Evolutionary conservation across 1,140 invertebrate species (phyloP).

Genomic region (Akabosia matsudoensis): DNA sequence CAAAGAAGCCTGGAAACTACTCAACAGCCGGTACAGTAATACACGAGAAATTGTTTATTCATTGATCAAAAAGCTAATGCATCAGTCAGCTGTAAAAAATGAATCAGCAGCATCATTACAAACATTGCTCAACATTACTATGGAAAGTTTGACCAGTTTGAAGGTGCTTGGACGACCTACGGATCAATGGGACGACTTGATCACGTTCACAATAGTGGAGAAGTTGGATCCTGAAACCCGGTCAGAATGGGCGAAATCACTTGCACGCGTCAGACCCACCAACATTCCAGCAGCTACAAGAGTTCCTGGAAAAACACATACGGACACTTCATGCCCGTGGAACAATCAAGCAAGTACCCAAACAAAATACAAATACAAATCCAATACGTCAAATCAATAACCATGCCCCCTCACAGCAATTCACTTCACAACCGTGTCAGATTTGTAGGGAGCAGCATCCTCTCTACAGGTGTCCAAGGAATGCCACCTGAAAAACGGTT

Average conservation of each 20-base stretch:
- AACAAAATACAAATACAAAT: not conserved
- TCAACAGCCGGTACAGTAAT: not conserved
- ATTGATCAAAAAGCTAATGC: not conserved
- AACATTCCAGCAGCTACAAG: not conserved
- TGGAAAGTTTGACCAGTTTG: not conserved
- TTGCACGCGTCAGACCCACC: not conserved
- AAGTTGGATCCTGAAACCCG: not conserved
- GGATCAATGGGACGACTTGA: conserved; percentile 10
- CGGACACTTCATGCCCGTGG: not conserved
- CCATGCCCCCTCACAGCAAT: not conserved
- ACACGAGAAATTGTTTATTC: not conserved
- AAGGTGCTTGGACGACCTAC: not conserved
- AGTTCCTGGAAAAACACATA: not conserved
- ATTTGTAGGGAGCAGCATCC: not conserved
- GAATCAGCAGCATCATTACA: not conserved
- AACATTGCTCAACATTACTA: not conserved
- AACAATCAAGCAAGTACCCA: not conserved
- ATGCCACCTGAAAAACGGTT: not conserved
- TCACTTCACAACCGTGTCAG: not conserved
- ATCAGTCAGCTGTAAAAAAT: not conserved
- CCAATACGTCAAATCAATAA: not conserved
- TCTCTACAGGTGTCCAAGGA: not conserved
- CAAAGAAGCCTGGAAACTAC: not conserved
- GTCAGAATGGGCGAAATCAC: not conserved
- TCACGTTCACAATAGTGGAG: not conserved